Evolutionary conservation across 2,797 vertebrate species (phyloP).

Genomic region (Dendrocincla fuliginosa): DNA sequence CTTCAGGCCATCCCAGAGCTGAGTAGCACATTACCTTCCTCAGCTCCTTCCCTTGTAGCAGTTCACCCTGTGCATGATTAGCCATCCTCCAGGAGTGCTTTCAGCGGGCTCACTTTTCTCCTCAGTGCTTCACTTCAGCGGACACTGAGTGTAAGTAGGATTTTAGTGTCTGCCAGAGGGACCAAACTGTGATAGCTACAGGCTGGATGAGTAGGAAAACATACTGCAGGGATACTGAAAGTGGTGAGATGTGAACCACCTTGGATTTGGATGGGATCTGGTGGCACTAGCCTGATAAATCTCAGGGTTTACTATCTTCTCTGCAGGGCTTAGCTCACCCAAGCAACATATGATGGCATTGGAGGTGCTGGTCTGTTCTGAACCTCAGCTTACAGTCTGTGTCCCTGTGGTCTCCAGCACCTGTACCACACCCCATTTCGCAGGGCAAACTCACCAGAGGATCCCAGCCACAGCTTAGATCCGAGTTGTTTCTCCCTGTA

Average conservation of each 20-base stretch:
- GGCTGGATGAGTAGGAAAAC: background rate
- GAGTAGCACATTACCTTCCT: background rate
- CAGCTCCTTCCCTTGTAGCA: background rate
- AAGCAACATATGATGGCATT: rapidly evolving
- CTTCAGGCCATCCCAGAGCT: background rate
- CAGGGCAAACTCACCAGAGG: background rate
- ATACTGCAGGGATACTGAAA: background rate
- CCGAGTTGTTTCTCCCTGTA: background rate
- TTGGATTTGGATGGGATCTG: background rate
- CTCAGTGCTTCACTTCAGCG: background rate
- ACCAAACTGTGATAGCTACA: background rate
- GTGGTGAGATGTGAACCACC: background rate
- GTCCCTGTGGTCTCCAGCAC: background rate
- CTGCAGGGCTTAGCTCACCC: background rate
- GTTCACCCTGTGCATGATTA: background rate
- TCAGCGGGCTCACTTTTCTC: background rate
- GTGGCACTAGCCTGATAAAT: background rate
- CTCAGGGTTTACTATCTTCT: background rate
- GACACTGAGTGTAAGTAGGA: background rate
- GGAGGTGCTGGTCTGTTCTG: background rate
- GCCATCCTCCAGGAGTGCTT: background rate
- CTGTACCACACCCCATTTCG: background rate
- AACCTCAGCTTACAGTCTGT: background rate
- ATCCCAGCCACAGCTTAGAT: background rate
- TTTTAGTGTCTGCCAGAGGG: background rate